Evolutionary conservation across 2,797 vertebrate species (phyloP).

Genomic region (Jordanella pulchra): DNA sequence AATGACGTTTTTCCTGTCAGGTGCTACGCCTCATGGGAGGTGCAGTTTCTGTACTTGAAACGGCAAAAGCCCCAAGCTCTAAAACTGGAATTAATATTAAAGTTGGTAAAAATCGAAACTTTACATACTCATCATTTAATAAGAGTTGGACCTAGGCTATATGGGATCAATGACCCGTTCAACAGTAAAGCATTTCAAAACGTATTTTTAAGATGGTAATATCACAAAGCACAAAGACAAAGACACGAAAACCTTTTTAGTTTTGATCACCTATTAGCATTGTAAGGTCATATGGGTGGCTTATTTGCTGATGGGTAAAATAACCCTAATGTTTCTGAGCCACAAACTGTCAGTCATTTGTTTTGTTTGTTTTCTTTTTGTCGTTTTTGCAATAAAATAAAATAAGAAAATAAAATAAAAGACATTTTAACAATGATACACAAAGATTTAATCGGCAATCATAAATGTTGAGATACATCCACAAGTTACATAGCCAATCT

Average conservation of each 20-base stretch:
- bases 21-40: constrained; percentile 70
- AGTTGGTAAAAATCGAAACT: not conserved
- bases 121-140: not conserved
- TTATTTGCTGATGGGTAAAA: not conserved
- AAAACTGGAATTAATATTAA: too few relatives aligned
- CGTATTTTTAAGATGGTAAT: not conserved
- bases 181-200: not conserved
- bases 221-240: too few relatives aligned
- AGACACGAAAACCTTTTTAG: too few relatives aligned
- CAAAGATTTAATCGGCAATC: not conserved
- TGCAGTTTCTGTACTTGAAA: constrained; percentile 68
- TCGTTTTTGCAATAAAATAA: not conserved
- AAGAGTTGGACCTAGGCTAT: not conserved
- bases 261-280: too few relatives aligned
- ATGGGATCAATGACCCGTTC: not conserved
- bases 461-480: not conserved
- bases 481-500: not conserved
- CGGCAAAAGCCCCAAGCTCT: not conserved
- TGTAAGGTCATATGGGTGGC: too few relatives aligned
- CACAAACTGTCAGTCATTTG: not conserved
- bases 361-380: not conserved
- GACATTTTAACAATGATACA: not conserved
- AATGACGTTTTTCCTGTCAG: constrained; percentile 81
- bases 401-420: not conserved
- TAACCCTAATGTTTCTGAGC: not conserved